phyloP scores from a whole-genome alignment of 2,113 vertebrate genomes.

The Leuciscus idus region DNA sequence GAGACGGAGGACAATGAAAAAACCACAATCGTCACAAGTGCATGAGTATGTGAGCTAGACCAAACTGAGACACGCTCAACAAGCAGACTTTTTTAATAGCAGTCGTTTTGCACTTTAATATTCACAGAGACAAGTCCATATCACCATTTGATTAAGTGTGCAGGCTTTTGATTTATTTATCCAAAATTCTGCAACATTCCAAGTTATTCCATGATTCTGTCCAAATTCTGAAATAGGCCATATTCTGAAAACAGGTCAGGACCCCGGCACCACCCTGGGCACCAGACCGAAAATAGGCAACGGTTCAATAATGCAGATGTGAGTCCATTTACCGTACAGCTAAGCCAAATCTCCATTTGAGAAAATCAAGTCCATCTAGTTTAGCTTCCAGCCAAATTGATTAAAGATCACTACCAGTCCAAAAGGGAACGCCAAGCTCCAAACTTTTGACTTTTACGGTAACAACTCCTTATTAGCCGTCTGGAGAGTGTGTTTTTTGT shows the following conservation, averaged over 20 bases:
- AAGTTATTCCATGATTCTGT: background rate
- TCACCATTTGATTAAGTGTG: too few relatives aligned
- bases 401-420: slow-evolving; percentile 19
- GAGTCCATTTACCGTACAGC: slow-evolving; percentile 24
- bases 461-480: slow-evolving; percentile 8
- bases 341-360: background rate
- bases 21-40: too few relatives aligned
- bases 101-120: too few relatives aligned
- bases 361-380: background rate
- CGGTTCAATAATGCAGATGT: background rate
- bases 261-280: background rate
- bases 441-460: slow-evolving; percentile 7
- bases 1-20: too few relatives aligned
- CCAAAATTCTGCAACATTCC: background rate
- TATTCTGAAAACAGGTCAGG: slow-evolving; percentile 14
- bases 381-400: background rate
- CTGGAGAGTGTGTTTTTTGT: background rate
- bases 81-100: too few relatives aligned
- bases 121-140: too few relatives aligned
- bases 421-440: background rate
- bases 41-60: too few relatives aligned
- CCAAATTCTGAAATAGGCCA: too few relatives aligned
- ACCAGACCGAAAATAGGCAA: background rate
- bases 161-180: background rate
- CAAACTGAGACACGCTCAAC: too few relatives aligned